phyloP scores from a whole-genome alignment of 2,888 invertebrate species.

The Ferrisia virgata region DNA sequence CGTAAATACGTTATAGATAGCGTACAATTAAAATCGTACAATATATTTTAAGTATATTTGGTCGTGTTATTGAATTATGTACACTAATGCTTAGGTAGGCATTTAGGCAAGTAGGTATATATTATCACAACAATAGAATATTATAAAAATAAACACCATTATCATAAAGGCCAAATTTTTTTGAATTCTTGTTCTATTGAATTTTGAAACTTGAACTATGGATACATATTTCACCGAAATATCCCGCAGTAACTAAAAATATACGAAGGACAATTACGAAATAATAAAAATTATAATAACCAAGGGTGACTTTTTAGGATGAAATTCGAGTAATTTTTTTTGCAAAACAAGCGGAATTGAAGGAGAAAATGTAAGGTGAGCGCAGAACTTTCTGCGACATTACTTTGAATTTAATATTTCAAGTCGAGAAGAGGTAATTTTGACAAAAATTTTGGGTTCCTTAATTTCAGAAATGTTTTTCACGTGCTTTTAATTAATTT shows the following conservation, averaged over 20 bases:
- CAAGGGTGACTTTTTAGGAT: neutral
- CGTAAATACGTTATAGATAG: too few relatives aligned
- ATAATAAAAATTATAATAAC: neutral
- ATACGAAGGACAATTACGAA: neutral
- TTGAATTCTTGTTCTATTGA: too few relatives aligned
- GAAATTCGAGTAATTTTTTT: neutral
- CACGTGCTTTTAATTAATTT: slow-evolving; percentile 24
- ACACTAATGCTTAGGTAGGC: too few relatives aligned
- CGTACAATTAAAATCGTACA: too few relatives aligned
- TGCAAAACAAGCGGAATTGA: neutral
- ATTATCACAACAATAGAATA: too few relatives aligned
- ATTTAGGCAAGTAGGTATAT: too few relatives aligned
- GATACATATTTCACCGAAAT: neutral
- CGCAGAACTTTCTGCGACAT: neutral
- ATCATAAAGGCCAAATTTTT: too few relatives aligned
- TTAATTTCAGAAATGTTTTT: slow-evolving; percentile 20
- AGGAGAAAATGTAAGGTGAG: neutral
- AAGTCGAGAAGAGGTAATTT: neutral
- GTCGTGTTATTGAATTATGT: too few relatives aligned
- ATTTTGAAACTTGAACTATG: too few relatives aligned
- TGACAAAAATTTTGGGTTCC: slow-evolving; percentile 16
- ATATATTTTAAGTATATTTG: too few relatives aligned
- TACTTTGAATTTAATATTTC: neutral
- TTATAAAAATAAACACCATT: too few relatives aligned
- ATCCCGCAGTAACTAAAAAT: neutral